Conservation (phyloP, 2,113 vertebrate species). For the Cepphus grylle region DNA sequence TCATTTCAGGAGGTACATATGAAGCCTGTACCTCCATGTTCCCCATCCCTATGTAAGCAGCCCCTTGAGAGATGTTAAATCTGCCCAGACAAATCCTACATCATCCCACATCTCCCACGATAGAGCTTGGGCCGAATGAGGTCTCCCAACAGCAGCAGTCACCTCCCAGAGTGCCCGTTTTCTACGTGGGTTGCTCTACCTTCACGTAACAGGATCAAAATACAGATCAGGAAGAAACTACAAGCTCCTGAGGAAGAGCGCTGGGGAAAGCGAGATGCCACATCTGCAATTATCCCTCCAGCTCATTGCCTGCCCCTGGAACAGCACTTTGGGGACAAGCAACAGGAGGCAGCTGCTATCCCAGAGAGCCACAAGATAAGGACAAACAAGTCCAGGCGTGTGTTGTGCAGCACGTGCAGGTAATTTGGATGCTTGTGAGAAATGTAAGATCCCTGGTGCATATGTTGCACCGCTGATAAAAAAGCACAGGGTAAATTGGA, state of each 20-base stretch:
- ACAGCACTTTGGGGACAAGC: not conserved
- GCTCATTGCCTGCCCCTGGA: not conserved
- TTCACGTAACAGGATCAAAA: not conserved
- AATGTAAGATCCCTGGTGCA: not conserved
- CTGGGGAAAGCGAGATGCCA: not conserved
- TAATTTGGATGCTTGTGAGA: not conserved
- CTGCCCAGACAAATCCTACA: not conserved
- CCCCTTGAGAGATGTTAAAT: not conserved
- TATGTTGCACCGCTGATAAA: not conserved
- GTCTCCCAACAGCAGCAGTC: not conserved
- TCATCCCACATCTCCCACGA: fast-evolving
- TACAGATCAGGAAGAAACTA: not conserved
- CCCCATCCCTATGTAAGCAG: not conserved
- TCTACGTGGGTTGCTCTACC: not conserved
- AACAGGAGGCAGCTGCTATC: not conserved
- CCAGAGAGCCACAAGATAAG: fast-evolving
- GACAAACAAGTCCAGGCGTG: not conserved
- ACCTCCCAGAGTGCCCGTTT: not conserved
- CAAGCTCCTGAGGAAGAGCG: not conserved
- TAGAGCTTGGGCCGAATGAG: not conserved
- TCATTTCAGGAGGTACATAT: not conserved
- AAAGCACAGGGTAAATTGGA: not conserved
- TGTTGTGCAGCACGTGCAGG: not conserved
- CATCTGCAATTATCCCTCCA: not conserved
- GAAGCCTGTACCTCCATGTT: not conserved